Evolutionary conservation across 2,113 vertebrate genomes (phyloP).

Genomic region (Callipepla californica): DNA sequence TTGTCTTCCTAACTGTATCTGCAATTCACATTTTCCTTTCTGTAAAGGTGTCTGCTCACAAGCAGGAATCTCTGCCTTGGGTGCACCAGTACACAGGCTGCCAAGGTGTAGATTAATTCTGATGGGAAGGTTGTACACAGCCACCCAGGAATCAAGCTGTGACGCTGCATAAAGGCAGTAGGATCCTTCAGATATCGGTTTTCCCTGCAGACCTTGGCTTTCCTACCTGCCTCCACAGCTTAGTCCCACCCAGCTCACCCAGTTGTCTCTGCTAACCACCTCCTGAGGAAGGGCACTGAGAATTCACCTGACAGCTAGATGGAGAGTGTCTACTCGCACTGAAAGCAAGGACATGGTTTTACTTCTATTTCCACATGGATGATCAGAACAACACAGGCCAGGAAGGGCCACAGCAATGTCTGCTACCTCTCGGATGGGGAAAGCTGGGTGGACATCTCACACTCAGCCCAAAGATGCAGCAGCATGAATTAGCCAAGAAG

Average conservation of each 20-base stretch:
- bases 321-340: not conserved
- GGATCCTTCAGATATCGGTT: not conserved
- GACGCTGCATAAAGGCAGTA: not conserved
- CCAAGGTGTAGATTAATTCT: not conserved
- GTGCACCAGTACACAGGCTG: not conserved
- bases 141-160: not conserved
- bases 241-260: not conserved
- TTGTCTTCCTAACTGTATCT: not conserved
- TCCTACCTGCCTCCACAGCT: not conserved
- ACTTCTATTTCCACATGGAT: not conserved
- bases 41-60: not conserved
- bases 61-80: not conserved
- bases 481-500: not conserved
- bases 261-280: not conserved
- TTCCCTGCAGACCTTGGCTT: not conserved
- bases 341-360: not conserved
- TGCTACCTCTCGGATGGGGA: not conserved
- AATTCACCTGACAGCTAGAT: not conserved
- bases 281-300: not conserved
- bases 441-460: not conserved
- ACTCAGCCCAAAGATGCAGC: not conserved
- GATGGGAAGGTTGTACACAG: not conserved
- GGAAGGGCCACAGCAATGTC: fast-evolving
- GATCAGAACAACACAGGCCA: not conserved
- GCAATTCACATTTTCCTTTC: not conserved